A percentile compares a stretch with the other conserved stretches of the same genome.
Evolutionary conservation across 2,888 invertebrate genomes (phyloP).

Genomic region (Penaeus monodon): DNA sequence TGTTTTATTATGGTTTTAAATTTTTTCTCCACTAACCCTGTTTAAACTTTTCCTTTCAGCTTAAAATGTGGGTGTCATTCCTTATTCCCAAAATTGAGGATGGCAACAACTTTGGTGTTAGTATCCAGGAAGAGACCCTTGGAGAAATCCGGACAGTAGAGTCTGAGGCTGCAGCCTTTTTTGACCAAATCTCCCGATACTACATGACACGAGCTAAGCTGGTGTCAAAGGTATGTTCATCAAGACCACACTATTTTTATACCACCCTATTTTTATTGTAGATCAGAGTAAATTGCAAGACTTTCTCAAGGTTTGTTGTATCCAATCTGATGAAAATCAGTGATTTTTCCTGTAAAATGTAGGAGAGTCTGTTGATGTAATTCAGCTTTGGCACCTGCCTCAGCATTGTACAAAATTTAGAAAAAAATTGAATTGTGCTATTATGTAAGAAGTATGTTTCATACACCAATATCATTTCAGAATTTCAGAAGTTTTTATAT

Average conservation of each 20-base stretch:
- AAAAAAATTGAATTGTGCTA: too few species aligned
- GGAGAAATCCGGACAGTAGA: constrained; percentile 98
- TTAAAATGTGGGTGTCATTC: constrained; percentile 99
- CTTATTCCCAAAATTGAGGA: constrained; percentile 99
- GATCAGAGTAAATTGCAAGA: too few species aligned
- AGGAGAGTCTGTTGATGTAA: too few species aligned
- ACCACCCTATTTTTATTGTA: not conserved
- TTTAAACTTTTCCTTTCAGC: constrained; percentile 70
- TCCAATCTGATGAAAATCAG: too few species aligned
- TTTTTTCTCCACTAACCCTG: too few species aligned
- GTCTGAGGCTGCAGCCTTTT: constrained; percentile 96
- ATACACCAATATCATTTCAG: too few species aligned
- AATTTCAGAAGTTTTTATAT: too few species aligned
- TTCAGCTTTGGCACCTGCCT: too few species aligned
- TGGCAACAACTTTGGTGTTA: constrained; percentile 99
- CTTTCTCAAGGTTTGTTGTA: too few species aligned
- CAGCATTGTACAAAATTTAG: too few species aligned
- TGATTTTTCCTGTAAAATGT: too few species aligned
- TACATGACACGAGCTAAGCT: constrained; percentile 86
- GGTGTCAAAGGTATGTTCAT: constrained; percentile 73
- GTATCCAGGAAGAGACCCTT: constrained; percentile 97
- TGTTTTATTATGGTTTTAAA: not conserved
- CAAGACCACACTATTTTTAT: not conserved
- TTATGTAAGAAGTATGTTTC: too few species aligned
- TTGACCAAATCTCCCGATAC: constrained; percentile 97